Base-by-base conservation (phyloP, 2,888 invertebrate species). In the Leptinotarsa tumamoca region DNA sequence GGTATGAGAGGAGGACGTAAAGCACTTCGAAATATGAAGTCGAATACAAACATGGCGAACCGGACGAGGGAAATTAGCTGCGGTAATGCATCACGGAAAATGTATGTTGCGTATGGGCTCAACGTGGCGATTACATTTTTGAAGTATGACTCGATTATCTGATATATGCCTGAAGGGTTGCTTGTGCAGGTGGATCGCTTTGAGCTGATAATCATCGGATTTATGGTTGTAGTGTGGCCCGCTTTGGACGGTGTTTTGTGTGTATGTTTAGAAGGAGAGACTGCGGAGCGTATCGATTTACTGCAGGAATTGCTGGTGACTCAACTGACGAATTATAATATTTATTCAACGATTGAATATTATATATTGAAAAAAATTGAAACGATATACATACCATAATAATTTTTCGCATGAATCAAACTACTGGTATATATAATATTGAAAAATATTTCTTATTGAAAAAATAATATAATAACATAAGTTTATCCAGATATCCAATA, bases 121-220 rank as follows among this genome's bases (percentile, higher is more conserved):
- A 76, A 73, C 71, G 71, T 75, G 54, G 68, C 71, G 76, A 79
- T 79, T 79, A 74, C 72, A 74, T 77, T 79, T 79, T 77, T 79
- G 77, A 79, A 75, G 77, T 71, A 79, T 75, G 77, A 72, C 77
- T 69, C 71, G 77, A 74, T 75, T 79, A 77, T 72, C 77, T 77
- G 79, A 79, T 77, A 73, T 77, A 79, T 72, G 56, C 61, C 76
- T 72, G 51, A 74, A 74, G 75, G 75, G 75, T 69, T 69, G 69
- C 68, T 71, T 67, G 63, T 70, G 71, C 75, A 77, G 77, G 77
- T 77, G 75, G 71, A 75, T 70, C 67, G 67, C 67, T 66, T 61
- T 54, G 54, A 61, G 67, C 73, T 73, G 77, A 77, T 77, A 77
- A 77, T 75, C 61, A 66, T 50, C 51, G 56, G 68, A 77, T 75